These are phyloP conservation scores for Flexamia atlantica DNA, from an alignment of 2,888 invertebrate species.

Conservation along the genomic window DNA sequence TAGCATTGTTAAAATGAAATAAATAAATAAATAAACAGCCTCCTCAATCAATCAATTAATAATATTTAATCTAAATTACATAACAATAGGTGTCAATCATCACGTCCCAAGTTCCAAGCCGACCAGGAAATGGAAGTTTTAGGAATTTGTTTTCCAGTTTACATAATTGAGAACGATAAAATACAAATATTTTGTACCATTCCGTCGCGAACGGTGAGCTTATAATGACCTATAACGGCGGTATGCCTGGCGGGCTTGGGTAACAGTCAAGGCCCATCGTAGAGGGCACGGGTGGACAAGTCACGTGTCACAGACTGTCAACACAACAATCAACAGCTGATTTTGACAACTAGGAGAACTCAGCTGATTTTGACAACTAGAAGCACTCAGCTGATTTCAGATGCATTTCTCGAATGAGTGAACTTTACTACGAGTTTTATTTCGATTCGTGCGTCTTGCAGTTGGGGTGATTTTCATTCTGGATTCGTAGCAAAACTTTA, in stretches of 20 bases:
- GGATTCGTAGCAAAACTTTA: too few species aligned
- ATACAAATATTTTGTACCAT: not conserved
- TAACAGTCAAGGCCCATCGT: not conserved
- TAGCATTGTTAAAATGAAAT: too few species aligned
- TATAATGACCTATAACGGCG: not conserved
- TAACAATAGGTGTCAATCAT: not conserved
- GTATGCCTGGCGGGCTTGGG: not conserved
- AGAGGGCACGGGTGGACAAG: not conserved
- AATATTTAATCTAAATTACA: not conserved
- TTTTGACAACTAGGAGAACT: not conserved
- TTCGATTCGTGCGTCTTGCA: too few species aligned
- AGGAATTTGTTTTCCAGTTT: not conserved
- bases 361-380: not conserved
- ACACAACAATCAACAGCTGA: conserved; percentile 34
- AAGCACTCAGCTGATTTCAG: not conserved
- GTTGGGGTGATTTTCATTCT: too few species aligned
- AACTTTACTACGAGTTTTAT: too few species aligned
- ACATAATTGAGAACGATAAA: not conserved
- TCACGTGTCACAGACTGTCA: not conserved
- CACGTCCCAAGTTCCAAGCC: not conserved
- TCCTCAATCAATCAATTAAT: too few species aligned
- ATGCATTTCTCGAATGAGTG: too few species aligned
- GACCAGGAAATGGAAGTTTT: not conserved
- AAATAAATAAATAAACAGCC: too few species aligned
- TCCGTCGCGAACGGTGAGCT: not conserved